Conservation (phyloP, 2,113 vertebrate species). For the Acrocephalus arundinaceus region DNA sequence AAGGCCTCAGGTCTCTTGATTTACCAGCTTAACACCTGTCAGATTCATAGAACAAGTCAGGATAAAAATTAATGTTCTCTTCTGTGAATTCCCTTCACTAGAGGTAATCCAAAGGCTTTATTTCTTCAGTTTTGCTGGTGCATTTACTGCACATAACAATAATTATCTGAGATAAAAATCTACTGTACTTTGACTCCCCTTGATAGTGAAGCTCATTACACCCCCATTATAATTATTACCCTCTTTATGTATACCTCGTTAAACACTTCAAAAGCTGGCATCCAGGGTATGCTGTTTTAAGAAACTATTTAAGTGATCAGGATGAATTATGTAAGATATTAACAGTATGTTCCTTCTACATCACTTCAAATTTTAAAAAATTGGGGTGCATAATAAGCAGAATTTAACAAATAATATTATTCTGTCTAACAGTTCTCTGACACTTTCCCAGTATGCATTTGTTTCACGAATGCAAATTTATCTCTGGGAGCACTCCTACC, state of each 20-base stretch:
- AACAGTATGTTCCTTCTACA: constrained; percentile 22
- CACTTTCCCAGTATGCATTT: not conserved
- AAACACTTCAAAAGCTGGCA: constrained; percentile 37
- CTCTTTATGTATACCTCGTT: constrained; percentile 4
- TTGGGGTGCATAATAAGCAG: not conserved
- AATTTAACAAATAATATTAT: not conserved
- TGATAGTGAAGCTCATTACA: constrained; percentile 53
- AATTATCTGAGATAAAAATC: constrained; percentile 45
- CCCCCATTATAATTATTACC: constrained; percentile 47
- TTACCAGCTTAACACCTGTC: not conserved
- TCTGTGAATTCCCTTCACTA: not conserved
- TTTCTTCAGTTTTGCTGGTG: not conserved
- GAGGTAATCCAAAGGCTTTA: not conserved
- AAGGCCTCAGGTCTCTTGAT: not conserved
- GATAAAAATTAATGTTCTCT: not conserved
- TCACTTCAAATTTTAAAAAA: not conserved
- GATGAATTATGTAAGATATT: constrained; percentile 41
- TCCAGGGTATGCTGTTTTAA: constrained; percentile 48
- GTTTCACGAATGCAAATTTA: not conserved
- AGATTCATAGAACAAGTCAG: not conserved
- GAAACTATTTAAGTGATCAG: constrained; percentile 31
- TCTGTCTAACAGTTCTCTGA: not conserved
- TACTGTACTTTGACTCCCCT: constrained; percentile 20
- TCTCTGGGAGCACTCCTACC: not conserved
- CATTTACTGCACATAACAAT: not conserved